Evolutionary conservation across 2,113 vertebrate genomes (phyloP).

Genomic region (Zosterops japonicus): DNA sequence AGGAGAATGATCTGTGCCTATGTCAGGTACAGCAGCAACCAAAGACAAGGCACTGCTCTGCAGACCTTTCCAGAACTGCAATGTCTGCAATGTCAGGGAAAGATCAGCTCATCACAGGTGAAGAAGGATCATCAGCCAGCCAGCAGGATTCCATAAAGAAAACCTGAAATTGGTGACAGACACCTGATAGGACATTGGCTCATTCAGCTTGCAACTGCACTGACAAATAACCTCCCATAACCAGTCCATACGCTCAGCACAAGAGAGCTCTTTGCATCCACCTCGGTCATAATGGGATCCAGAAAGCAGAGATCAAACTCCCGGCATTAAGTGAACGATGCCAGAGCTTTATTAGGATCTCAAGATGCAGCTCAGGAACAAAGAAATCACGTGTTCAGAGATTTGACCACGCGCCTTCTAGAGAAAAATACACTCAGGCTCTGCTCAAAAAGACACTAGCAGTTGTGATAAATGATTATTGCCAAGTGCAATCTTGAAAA

Average conservation of each 20-base stretch:
- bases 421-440: background rate
- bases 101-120: conserved; percentile 31
- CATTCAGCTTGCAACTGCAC: background rate
- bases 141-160: conserved; percentile 47
- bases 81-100: background rate
- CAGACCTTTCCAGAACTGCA: background rate
- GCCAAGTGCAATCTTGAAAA: background rate
- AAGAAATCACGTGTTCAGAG: conserved; percentile 17
- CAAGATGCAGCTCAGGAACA: conserved; percentile 63
- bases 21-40: background rate
- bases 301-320: conserved; percentile 40
- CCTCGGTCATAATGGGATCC: conserved; percentile 35
- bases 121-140: conserved; percentile 33
- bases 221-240: conserved; percentile 18
- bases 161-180: conserved; percentile 35
- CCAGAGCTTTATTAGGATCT: conserved; percentile 46
- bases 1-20: background rate
- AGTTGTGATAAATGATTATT: background rate
- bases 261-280: conserved; percentile 20
- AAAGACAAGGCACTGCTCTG: background rate
- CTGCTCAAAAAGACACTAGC: background rate
- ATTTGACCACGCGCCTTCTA: background rate
- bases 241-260: background rate
- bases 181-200: background rate
- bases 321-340: background rate